Evolutionary conservation across 2,797 vertebrate species (phyloP).

Genomic region (Sebastes elongatus): DNA sequence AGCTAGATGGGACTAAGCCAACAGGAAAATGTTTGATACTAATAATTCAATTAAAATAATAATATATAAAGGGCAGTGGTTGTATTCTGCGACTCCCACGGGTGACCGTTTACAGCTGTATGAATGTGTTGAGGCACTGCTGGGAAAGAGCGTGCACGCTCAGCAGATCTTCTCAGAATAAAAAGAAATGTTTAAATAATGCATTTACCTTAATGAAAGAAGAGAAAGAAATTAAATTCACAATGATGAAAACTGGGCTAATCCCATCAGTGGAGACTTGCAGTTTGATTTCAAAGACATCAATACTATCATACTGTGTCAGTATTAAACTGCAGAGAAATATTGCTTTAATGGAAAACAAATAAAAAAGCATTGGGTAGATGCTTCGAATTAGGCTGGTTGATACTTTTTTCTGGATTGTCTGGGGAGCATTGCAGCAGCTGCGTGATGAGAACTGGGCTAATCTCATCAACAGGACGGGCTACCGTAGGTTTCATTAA

Average conservation of each 20-base stretch:
- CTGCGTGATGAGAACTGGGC: constrained; percentile 38
- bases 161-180: constrained; percentile 38
- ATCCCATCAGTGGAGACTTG: constrained; percentile 29
- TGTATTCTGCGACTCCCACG: not conserved
- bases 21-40: not conserved
- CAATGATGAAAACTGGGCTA: constrained; percentile 55
- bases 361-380: constrained; percentile 26
- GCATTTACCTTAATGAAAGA: constrained; percentile 53
- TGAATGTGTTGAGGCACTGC: not conserved
- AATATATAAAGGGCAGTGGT: not conserved
- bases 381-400: not conserved
- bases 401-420: constrained; percentile 29
- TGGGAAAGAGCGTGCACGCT: constrained; percentile 11
- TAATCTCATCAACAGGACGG: constrained; percentile 11
- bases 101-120: not conserved
- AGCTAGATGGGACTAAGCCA: not conserved
- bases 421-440: constrained; percentile 32
- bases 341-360: constrained; percentile 51
- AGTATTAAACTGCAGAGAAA: constrained; percentile 27
- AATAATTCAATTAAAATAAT: not conserved
- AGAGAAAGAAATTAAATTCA: constrained; percentile 40
- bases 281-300: constrained; percentile 47
- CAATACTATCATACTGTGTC: constrained; percentile 32
- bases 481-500: constrained; percentile 15
- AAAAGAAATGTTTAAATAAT: constrained; percentile 50